These are phyloP conservation scores for Drosophila borealis DNA, from an alignment of 2,888 invertebrate genomes.

Conservation along the genomic window DNA sequence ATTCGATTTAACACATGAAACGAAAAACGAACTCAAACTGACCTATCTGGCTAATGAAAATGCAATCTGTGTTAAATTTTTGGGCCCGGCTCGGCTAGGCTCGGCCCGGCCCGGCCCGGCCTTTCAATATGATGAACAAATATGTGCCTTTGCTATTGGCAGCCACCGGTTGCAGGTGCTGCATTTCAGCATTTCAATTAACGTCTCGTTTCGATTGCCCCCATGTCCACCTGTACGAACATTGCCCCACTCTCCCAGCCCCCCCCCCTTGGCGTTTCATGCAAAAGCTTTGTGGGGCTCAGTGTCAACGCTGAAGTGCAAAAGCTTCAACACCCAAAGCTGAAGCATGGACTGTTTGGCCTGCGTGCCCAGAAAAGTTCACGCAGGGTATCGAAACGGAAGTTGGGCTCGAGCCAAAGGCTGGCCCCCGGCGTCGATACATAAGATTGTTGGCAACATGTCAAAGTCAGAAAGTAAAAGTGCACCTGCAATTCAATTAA, in stretches of 20 bases:
- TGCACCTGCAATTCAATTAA: conserved; percentile 13
- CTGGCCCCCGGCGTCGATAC: conserved; percentile 4
- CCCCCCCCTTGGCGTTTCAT: neutral
- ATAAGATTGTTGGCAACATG: conserved; percentile 8
- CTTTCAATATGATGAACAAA: conserved; percentile 4
- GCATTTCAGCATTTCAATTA: conserved; percentile 50
- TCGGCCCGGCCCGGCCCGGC: too few species aligned
- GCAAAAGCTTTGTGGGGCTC: conserved; percentile 18
- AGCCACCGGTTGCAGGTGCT: conserved; percentile 14
- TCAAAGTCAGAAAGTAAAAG: conserved; percentile 18
- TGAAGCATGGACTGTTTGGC: conserved; percentile 15
- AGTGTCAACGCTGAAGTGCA: conserved; percentile 16
- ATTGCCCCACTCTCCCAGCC: neutral
- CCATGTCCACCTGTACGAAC: neutral
- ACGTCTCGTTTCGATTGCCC: conserved; percentile 21
- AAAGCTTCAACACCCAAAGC: conserved; percentile 11
- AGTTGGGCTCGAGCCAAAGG: neutral
- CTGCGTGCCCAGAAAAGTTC: conserved; percentile 6
- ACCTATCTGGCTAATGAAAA: conserved; percentile 13
- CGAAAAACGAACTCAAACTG: neutral
- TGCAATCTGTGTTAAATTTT: conserved; percentile 8
- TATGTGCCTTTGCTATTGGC: conserved; percentile 22
- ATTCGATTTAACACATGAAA: too few species aligned
- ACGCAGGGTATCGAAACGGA: conserved; percentile 13
- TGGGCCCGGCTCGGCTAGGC: too few species aligned